Evolutionary conservation across 23 tunicate species (phyloP).

Genomic region (Oikopleura vanhoeffeni): DNA sequence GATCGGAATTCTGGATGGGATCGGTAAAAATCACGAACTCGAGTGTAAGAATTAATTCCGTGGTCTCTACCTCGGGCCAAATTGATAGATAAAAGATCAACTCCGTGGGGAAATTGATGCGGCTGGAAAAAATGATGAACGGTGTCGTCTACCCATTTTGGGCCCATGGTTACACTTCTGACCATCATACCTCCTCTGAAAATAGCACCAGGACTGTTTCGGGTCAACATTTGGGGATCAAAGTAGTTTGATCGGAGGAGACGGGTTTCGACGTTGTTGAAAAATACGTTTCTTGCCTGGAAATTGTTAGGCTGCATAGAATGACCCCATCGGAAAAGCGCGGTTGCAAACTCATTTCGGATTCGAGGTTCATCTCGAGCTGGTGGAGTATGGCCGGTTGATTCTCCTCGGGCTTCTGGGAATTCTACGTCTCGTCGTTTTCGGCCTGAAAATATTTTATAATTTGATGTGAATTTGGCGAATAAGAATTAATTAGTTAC

Average conservation of each 20-base stretch:
- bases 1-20: background rate
- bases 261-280: background rate
- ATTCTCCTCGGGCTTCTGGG: background rate
- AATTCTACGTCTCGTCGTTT: background rate
- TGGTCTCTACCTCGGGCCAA: background rate
- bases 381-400: background rate
- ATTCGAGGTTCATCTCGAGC: background rate
- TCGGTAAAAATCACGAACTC: background rate
- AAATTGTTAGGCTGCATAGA: background rate
- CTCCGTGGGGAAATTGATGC: background rate
- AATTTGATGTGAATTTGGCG: too few relatives aligned
- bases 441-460: background rate
- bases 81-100: background rate
- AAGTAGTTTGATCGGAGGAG: background rate
- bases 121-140: constrained; percentile 1
- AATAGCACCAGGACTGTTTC: background rate
- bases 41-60: background rate
- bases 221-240: background rate
- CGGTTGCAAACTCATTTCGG: background rate
- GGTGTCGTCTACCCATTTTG: constrained; percentile 1
- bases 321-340: constrained; percentile 15
- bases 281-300: background rate
- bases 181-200: background rate
- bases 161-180: background rate
- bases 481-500: too few relatives aligned